Percentiles rank a stretch among this genome's conserved stretches.
Conservation (phyloP, 2,113 vertebrate species). For the Anhinga anhinga region DNA sequence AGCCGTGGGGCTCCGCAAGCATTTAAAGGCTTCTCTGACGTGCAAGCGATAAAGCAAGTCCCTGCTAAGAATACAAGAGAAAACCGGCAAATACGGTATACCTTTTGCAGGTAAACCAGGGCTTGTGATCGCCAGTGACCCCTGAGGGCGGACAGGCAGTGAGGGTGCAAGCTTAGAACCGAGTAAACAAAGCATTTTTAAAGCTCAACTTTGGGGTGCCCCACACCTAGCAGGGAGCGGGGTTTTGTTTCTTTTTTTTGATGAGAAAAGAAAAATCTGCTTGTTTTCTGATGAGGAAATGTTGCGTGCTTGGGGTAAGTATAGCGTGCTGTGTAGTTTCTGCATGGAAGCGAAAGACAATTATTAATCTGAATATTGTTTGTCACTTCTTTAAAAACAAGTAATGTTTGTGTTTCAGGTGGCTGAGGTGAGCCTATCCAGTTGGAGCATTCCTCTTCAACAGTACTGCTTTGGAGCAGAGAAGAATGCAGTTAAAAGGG, state of each 20-base stretch:
- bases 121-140: rapidly evolving
- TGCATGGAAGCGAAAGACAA: not conserved
- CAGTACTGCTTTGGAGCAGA: not conserved
- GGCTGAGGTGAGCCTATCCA: not conserved
- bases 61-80: not conserved
- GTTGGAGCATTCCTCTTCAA: not conserved
- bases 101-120: rapidly evolving
- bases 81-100: rapidly evolving
- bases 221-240: rapidly evolving
- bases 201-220: rapidly evolving
- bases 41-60: not conserved
- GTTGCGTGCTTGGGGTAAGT: not conserved
- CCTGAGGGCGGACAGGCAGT: rapidly evolving
- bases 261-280: not conserved
- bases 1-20: not conserved
- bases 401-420: not conserved
- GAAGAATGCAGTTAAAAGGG: not conserved
- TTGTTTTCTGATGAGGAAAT: not conserved
- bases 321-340: not conserved
- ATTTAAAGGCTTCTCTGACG: no score
- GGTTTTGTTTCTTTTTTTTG: not conserved
- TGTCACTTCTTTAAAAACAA: not conserved
- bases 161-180: not conserved
- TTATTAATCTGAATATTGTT: not conserved
- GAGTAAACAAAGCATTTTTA: not conserved